Base-by-base conservation (phyloP, 2,888 invertebrate genomes). In the Drosophila histrio region DNA sequence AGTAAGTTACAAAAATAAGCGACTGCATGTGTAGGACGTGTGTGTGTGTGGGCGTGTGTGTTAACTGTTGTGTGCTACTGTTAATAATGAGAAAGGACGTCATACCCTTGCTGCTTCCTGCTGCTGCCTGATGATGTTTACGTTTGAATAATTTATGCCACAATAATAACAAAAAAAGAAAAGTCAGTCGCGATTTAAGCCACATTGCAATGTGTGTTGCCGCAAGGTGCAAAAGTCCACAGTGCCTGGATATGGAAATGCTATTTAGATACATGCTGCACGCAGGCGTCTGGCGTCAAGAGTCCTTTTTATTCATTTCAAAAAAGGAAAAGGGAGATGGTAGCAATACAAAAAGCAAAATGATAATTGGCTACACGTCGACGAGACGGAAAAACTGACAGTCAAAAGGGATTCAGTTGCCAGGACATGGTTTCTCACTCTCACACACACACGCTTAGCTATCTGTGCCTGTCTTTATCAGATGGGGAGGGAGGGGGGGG, bases 91-190 rank as follows among this genome's bases (percentile, higher is more conserved):
- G 87, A 65, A 83, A 61, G 60, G 32, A 72, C 49, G 56, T 28
- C 53, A 43, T 32, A 34, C 46, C 41, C 49, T 54, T 50, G 19
- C 68, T 64, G 49, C 53, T 59, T 50, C 22, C 43, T 21, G 54
- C 54, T 59, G 61, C 54, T 46, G 71, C 78, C 75, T 90, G 90
- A 88, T 90, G 86, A 90, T 90, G 89, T 90, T 91, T 87, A 80
- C 85, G 80, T 85, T 86, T 91, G 89, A 91, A 91, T 91, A 90
- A 90, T 90, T 91, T 90, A 90, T 90, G 86, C 84, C 79, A 81
- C 81, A 88, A 86, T 80, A 88, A 77, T 65, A 81, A 61, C 56
- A 47, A 50, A 46, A 44, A 53, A 54, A 49, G 61, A 26, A 26
- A 19, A 58, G 60, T 30, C 15, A 39, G 36, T 59, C 57, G 57